Percentiles rank a stretch among this genome's conserved stretches.
These are phyloP conservation scores for Hippocampus kuda DNA, from an alignment of 2,797 vertebrate genomes.

Conservation along the genomic window DNA sequence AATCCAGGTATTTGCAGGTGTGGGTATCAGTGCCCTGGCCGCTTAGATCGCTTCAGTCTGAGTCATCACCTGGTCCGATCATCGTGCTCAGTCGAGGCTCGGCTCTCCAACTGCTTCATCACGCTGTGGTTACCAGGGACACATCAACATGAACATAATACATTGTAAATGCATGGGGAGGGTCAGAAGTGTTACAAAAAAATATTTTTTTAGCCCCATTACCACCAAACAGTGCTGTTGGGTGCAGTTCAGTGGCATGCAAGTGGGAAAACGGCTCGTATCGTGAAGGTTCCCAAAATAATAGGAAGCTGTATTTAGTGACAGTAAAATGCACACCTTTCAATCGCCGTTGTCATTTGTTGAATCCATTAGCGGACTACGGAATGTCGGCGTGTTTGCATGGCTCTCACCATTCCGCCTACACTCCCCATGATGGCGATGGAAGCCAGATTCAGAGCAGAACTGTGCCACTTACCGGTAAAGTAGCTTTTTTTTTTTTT, in stretches of 20 bases:
- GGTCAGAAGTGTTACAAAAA: background rate
- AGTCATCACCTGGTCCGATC: slow-evolving; percentile 40
- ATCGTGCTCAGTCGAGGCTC: slow-evolving; percentile 33
- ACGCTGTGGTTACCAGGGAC: slow-evolving; percentile 28
- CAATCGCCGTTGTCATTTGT: background rate
- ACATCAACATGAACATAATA: slow-evolving; percentile 6
- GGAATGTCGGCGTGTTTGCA: background rate
- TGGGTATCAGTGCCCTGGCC: slow-evolving; percentile 19
- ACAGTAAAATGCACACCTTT: too few relatives aligned
- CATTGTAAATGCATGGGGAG: background rate
- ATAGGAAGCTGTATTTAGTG: background rate
- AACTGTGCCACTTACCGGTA: background rate
- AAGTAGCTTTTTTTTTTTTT: background rate
- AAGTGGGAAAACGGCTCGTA: background rate
- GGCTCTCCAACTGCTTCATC: slow-evolving; percentile 16
- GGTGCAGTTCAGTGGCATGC: background rate
- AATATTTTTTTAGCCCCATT: background rate
- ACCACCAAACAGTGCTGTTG: too few relatives aligned
- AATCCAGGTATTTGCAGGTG: slow-evolving; percentile 51
- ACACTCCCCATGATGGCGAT: background rate
- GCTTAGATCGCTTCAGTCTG: slow-evolving; percentile 22
- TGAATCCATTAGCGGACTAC: background rate
- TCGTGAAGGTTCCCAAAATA: background rate
- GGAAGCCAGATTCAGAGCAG: background rate
- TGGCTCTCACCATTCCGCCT: background rate